These are phyloP conservation scores for Melanerpes aurifrons DNA, from an alignment of 2,113 vertebrate genomes.

Conservation along the genomic window DNA sequence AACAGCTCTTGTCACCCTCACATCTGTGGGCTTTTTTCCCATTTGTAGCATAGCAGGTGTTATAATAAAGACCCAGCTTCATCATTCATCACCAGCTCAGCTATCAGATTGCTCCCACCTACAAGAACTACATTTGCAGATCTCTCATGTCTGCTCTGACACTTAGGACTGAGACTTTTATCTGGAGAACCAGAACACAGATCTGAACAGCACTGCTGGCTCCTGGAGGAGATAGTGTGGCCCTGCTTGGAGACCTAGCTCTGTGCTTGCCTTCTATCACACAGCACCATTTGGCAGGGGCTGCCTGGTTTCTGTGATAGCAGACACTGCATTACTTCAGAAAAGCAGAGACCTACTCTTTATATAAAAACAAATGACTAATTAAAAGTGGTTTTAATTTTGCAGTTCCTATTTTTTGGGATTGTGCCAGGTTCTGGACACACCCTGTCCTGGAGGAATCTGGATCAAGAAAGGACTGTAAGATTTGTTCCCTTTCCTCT, in stretches of 20 bases:
- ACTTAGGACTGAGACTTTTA: conserved; percentile 8
- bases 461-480: background rate
- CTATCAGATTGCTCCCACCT: conserved; percentile 20
- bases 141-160: background rate
- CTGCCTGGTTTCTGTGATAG: conserved; percentile 38
- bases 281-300: conserved; percentile 22
- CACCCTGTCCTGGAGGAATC: conserved; percentile 50
- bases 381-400: conserved; percentile 55
- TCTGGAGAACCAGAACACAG: background rate
- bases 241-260: background rate
- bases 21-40: background rate
- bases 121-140: background rate
- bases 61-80: background rate
- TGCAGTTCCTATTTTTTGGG: conserved; percentile 11
- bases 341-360: background rate
- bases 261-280: conserved; percentile 31
- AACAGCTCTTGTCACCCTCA: background rate
- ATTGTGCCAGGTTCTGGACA: conserved; percentile 18
- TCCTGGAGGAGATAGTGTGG: conserved; percentile 5
- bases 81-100: background rate
- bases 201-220: conserved; percentile 25
- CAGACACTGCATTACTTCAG: conserved; percentile 7
- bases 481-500: conserved; percentile 44
- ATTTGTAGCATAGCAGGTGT: background rate
- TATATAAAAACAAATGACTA: conserved; percentile 26